Evolutionary conservation across 2,797 vertebrate genomes (phyloP).

Genomic region (Etheostoma nigrum): DNA sequence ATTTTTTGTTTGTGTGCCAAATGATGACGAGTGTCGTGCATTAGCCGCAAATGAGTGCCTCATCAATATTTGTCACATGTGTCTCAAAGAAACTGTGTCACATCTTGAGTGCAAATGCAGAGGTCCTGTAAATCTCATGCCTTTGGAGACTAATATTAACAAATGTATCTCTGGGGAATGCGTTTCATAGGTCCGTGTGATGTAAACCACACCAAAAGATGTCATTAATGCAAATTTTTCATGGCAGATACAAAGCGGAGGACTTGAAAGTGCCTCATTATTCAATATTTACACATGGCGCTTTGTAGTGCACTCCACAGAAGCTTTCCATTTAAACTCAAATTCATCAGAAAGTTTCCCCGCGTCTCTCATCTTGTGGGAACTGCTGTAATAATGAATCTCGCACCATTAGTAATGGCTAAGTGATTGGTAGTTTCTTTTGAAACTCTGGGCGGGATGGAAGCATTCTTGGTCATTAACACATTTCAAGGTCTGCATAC

Average conservation of each 20-base stretch:
- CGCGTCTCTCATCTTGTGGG: constrained; percentile 73
- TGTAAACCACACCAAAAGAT: constrained; percentile 85
- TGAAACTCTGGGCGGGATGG: constrained; percentile 54
- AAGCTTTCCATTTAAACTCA: constrained; percentile 84
- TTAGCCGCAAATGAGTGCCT: constrained; percentile 47
- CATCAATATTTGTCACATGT: constrained; percentile 72
- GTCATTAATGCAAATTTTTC: constrained; percentile 75
- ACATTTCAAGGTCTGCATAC: constrained; percentile 49
- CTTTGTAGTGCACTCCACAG: constrained; percentile 82
- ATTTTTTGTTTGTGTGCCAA: constrained; percentile 40
- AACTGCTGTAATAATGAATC: constrained; percentile 71
- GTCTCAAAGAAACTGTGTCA: constrained; percentile 61
- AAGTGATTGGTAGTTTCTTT: constrained; percentile 64
- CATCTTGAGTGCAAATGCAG: constrained; percentile 82
- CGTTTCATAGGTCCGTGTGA: constrained; percentile 74
- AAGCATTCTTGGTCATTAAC: constrained; percentile 60
- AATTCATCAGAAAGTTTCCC: constrained; percentile 74
- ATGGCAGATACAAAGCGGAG: constrained; percentile 73
- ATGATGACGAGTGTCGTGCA: constrained; percentile 36
- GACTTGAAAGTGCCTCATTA: constrained; percentile 84
- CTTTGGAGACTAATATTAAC: constrained; percentile 80
- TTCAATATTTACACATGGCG: constrained; percentile 83
- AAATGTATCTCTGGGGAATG: constrained; percentile 76
- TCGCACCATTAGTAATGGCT: constrained; percentile 57
- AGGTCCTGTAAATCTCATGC: constrained; percentile 70